These are phyloP conservation scores for Pseudobourletiella spinata DNA, from an alignment of 1,140 invertebrate species.

Conservation along the genomic window DNA sequence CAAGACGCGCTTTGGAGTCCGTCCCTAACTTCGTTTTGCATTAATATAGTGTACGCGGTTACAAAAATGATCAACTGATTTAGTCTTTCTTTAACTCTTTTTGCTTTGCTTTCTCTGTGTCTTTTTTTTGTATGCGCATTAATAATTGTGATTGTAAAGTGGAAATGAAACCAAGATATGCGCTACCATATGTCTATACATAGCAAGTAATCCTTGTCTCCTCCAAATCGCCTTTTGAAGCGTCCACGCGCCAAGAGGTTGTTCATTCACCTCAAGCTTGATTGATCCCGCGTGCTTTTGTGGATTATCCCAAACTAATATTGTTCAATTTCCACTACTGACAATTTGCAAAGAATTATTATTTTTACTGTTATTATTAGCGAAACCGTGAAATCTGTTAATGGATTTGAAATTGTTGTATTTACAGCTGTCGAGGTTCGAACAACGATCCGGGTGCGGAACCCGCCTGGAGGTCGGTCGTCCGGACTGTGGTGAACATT, in stretches of 20 bases:
- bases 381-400: too few relatives aligned
- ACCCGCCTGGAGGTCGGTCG: conserved; percentile 45
- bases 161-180: too few relatives aligned
- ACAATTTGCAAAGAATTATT: neutral
- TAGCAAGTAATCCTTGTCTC: too few relatives aligned
- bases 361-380: too few relatives aligned
- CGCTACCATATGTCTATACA: too few relatives aligned
- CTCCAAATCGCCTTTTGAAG: too few relatives aligned
- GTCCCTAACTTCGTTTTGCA: neutral
- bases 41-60: neutral
- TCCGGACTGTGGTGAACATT: conserved; percentile 14
- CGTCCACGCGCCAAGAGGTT: too few relatives aligned
- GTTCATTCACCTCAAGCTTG: too few relatives aligned
- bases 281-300: too few relatives aligned
- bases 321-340: neutral
- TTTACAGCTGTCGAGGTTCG: conserved; percentile 38
- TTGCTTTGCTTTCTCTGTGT: neutral
- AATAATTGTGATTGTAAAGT: too few relatives aligned
- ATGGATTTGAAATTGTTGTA: conserved; percentile 5
- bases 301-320: too few relatives aligned
- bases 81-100: neutral
- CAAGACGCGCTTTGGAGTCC: neutral
- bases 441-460: conserved; percentile 47
- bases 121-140: conserved; percentile 7
- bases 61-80: neutral